Conservation (phyloP, 2,888 invertebrate species). For the Drosophila parthenogenetica region DNA sequence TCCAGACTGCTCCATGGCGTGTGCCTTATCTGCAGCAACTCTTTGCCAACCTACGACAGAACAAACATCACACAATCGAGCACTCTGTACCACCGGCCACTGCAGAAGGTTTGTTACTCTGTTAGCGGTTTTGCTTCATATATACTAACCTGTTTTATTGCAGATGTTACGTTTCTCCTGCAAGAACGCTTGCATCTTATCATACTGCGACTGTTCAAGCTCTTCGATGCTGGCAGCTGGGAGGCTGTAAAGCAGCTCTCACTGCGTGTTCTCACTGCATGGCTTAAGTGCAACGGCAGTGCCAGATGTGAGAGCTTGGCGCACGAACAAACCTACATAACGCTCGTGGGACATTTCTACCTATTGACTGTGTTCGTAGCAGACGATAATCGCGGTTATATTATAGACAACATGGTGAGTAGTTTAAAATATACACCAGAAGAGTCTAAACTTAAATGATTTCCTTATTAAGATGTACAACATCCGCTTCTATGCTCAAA, state of each 20-base stretch:
- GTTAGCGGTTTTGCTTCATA: neutral
- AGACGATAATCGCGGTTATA: constrained; percentile 79
- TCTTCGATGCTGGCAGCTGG: constrained; percentile 80
- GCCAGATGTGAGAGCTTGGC: constrained; percentile 35
- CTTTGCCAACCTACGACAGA: constrained; percentile 42
- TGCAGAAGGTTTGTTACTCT: constrained; percentile 44
- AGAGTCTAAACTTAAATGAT: neutral
- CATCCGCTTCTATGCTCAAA: constrained; percentile 79
- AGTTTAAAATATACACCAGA: neutral
- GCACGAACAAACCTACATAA: constrained; percentile 51
- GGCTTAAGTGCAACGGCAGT: constrained; percentile 58
- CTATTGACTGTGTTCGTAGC: constrained; percentile 75
- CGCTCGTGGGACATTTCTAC: constrained; percentile 77
- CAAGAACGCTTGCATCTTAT: constrained; percentile 77
- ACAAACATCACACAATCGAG: constrained; percentile 60
- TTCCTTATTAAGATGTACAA: constrained; percentile 73
- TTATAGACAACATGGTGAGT: constrained; percentile 79
- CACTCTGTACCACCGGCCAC: constrained; percentile 64
- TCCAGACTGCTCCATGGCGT: constrained; percentile 73
- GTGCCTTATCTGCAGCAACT: constrained; percentile 68
- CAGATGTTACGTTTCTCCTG: constrained; percentile 70
- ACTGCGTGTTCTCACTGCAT: constrained; percentile 77
- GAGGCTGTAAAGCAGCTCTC: constrained; percentile 81
- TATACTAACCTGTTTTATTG: neutral
- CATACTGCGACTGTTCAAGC: constrained; percentile 77